Evolutionary conservation across 2,888 invertebrate genomes (phyloP), one percentile per base, ranked within the genome.

Genomic region (Tillus elongatus): DNA sequence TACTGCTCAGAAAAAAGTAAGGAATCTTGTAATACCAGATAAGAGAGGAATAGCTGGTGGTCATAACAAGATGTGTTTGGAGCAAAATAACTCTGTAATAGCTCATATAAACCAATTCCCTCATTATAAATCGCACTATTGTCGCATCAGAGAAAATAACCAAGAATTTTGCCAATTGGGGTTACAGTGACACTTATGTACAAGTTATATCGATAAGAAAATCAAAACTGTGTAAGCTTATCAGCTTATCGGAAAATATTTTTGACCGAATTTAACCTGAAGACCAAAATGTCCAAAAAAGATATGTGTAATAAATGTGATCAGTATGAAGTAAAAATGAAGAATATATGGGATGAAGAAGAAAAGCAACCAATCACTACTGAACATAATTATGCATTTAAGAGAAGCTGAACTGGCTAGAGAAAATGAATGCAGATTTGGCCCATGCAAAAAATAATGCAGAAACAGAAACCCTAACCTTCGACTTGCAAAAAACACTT

Each of bases 401-500:
- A 9, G 10, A 13, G 2, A 2, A 40, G 31, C 28, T 2, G 29
- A 40, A 30, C 2, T 8, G 9, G 40, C 37, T 36, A 37, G 31
- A 15, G 9, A 36, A 37, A 37, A 37, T 26, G 19, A 34, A 36
- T 13, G 4, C 15, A 11, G 37, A 37, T 8, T 19, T 33, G 11
- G 11, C 8, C 3, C 8, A 29, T 29, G 30, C 24, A 19, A n/a
- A 6, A 8, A n/a, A 19, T 8, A 19, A 19, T 19, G 6, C 6
- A 19, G 24, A 19, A 8, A 19, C 24, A 19, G 40, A 44, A 39
- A 26, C 30, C 3, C 10, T 44, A 4, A 41, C 43, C 2, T 50
- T 51, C 33, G 47, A 51, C 37, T 28, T 50, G 26, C 27, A 50
- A 28, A 52, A 51, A 43, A 49, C 46, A 8, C 39, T 52, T 12